Evolutionary conservation across 1,140 invertebrate species (phyloP).

Genomic region (Battus philenor): DNA sequence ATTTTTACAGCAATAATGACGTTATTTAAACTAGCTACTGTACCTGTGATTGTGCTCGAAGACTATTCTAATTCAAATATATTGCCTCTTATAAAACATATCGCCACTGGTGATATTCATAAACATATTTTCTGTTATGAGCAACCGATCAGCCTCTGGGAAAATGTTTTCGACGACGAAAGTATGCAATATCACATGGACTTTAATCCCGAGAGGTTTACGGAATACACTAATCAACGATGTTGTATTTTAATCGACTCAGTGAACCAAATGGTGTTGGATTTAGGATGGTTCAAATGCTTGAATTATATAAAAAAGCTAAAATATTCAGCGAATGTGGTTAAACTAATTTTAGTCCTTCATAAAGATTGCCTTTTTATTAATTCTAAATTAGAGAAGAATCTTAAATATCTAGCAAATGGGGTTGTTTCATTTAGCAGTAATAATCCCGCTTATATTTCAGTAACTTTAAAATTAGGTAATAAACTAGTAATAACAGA

Average conservation of each 20-base stretch:
- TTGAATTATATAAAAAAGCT: constrained; percentile 40
- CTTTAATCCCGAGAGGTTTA: constrained; percentile 24
- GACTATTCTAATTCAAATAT: constrained; percentile 52
- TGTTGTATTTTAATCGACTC: constrained; percentile 60
- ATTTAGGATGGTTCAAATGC: constrained; percentile 47
- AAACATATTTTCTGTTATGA: constrained; percentile 56
- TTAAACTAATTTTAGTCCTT: constrained; percentile 67
- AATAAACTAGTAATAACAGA: constrained; percentile 71
- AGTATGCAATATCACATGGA: constrained; percentile 29
- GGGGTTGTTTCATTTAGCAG: constrained; percentile 58
- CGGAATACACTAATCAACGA: constrained; percentile 25
- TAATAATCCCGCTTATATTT: constrained; percentile 34
- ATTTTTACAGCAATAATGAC: constrained; percentile 36
- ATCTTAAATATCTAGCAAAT: constrained; percentile 71
- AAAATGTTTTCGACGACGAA: constrained; percentile 24
- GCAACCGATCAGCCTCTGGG: constrained; percentile 52
- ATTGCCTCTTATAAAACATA: constrained; percentile 42
- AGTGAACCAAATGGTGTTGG: constrained; percentile 61
- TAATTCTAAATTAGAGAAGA: constrained; percentile 49
- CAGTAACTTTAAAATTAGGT: constrained; percentile 63
- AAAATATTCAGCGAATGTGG: constrained; percentile 32
- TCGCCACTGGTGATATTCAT: constrained; percentile 32
- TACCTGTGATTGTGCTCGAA: constrained; percentile 49
- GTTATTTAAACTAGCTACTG: constrained; percentile 48
- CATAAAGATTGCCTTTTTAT: constrained; percentile 72